Conservation (phyloP, 2,888 invertebrate genomes). For the Myathropa florea region DNA sequence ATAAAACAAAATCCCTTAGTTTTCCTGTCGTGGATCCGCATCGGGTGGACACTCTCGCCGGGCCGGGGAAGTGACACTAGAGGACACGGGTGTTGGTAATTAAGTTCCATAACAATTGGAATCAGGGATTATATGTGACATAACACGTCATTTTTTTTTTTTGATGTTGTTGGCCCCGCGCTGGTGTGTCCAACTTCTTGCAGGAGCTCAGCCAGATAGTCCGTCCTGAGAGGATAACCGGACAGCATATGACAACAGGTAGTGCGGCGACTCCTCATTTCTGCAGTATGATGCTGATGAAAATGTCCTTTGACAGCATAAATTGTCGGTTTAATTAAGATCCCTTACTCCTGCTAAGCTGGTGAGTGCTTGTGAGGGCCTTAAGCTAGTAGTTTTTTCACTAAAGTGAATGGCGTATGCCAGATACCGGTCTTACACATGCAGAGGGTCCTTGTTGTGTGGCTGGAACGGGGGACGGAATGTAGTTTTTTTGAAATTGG, state of each 20-base stretch:
- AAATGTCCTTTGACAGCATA: conserved; percentile 64
- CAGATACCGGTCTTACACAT: conserved; percentile 41
- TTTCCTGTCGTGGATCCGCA: conserved; percentile 34
- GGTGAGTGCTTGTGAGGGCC: neutral
- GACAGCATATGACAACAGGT: conserved; percentile 29
- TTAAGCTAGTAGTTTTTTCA: conserved; percentile 30
- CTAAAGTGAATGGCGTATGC: conserved; percentile 34
- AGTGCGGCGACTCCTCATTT: neutral
- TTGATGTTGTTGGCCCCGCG: neutral
- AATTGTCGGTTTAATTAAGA: conserved; percentile 66
- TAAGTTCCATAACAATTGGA: conserved; percentile 56
- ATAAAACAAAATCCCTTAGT: conserved; percentile 39
- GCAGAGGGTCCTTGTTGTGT: conserved; percentile 21
- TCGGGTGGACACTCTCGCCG: conserved; percentile 17
- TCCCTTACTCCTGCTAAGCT: neutral
- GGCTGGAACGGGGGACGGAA: conserved; percentile 29
- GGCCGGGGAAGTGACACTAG: conserved; percentile 17
- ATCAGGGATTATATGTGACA: conserved; percentile 52
- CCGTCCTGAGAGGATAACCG: no score
- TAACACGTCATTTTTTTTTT: conserved; percentile 10
- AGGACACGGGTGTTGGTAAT: conserved; percentile 50
- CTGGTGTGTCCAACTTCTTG: neutral
- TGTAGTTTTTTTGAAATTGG: conserved; percentile 49
- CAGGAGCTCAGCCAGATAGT: no score
- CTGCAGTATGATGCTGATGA: conserved; percentile 37